Conservation (phyloP, 37 sponge, comb jelly and placozoan species). For the Bolinopsis microptera region DNA sequence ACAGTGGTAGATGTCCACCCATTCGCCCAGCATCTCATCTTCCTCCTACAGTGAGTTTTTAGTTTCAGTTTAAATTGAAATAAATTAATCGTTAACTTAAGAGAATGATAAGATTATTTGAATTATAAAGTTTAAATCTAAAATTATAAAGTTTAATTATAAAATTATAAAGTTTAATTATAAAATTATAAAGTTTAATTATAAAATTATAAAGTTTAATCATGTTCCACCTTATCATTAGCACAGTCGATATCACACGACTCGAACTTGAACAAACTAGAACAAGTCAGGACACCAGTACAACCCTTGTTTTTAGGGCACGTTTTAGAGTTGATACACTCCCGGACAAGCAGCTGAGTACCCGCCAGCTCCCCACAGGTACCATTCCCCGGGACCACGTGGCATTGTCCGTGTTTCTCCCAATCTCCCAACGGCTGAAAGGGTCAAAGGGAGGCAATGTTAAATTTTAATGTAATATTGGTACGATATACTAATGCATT, state of each 20-base stretch:
- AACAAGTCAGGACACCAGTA: background rate
- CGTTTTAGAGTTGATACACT: background rate
- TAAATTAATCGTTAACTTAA: too few relatives aligned
- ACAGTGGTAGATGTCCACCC: constrained; percentile 51
- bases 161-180: too few relatives aligned
- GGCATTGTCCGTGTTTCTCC: constrained; percentile 14
- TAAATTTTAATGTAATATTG: too few relatives aligned
- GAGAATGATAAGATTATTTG: background rate
- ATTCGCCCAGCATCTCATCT: background rate
- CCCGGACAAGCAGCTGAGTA: constrained; percentile 10
- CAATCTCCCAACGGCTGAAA: constrained; percentile 41
- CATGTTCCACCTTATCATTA: constrained; percentile 1
- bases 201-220: too few relatives aligned
- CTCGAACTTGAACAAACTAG: background rate
- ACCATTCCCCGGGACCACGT: background rate
- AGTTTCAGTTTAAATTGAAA: background rate
- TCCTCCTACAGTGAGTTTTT: background rate
- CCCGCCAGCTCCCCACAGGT: background rate
- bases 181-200: too few relatives aligned
- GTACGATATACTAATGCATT: too few relatives aligned
- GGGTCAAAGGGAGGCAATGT: background rate
- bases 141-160: too few relatives aligned
- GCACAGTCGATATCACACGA: background rate
- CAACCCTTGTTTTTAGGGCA: background rate
- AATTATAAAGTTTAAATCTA: background rate